Evolutionary conservation across 2,888 invertebrate genomes (phyloP), one percentile per base, ranked within the genome.

Genomic region (Sphaerophoria rueppellii): DNA sequence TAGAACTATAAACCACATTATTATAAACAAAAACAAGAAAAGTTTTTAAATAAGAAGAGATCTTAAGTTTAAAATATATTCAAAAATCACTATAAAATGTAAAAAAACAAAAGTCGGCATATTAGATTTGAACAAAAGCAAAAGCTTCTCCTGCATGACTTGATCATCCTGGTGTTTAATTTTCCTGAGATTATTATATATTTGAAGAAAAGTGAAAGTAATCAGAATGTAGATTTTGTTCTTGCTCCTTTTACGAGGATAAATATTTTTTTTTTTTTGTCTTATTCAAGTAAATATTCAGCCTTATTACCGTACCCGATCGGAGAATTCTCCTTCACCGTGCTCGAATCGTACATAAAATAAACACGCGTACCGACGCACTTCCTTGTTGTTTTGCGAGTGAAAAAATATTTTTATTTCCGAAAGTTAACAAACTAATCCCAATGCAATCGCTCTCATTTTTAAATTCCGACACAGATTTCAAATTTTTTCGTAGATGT

Each of bases 131-230:
- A 34, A 6, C 35, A 65, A 48, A 48, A 81, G n/a, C 60, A 50
- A 2, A 24, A 24, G 50, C 40, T 48, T 9, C 34, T 55, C n/a
- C 35, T 24, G 63, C 70, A 48, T 46, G 71, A 71, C 65, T 65
- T 24, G 24, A n/a, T 24, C 6, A 40, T 81, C 58, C 52, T 71
- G 65, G 71, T 71, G 70, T 76, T 72, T 78, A 24, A 58, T 63
- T 65, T 71, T 75, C 71, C 70, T 81, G 58, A 81, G 46, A 76
- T 60, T 48, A 12, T 16, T n/a, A 58, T 48, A 43, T 16, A 43
- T 24, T 32, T 50, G 40, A 32, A 71, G 14, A 43, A 43, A 6
- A 57, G 55, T 57, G 32, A 37, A 60, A 32, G 0, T 35, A 35
- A 34, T 40, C 48, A 46, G 60, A 55, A 32, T 71, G 52, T 70